phyloP scores from a whole-genome alignment of 2,113 vertebrate species.

The Sebastes schlegelii region DNA sequence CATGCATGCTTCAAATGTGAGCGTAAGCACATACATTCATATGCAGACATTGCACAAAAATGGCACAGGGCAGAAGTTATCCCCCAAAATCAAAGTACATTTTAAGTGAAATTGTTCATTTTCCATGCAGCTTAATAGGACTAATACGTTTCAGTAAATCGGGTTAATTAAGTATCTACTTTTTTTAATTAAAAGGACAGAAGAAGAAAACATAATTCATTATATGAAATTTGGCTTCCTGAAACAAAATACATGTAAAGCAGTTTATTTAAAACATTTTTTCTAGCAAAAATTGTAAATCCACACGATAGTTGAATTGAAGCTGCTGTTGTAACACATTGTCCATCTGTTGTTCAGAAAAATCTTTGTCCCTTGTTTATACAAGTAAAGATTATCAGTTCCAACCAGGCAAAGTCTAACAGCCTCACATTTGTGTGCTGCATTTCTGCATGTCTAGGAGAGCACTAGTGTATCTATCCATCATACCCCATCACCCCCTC shows the following conservation, averaged over 20 bases:
- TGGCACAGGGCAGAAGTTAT: slow-evolving; percentile 2
- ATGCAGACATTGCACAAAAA: slow-evolving; percentile 5
- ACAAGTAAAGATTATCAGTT: slow-evolving; percentile 4
- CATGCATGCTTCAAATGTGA: not conserved
- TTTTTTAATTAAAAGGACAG: not conserved
- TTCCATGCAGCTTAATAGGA: slow-evolving; percentile 4
- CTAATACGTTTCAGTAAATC: not conserved
- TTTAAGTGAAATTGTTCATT: slow-evolving; percentile 35
- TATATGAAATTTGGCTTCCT: not conserved
- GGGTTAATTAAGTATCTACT: not conserved
- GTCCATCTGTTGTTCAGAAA: slow-evolving; percentile 23
- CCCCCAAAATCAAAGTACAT: not conserved
- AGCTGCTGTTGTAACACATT: slow-evolving; percentile 3
- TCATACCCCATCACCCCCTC: not conserved
- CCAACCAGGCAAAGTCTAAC: not conserved
- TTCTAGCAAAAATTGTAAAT: not conserved
- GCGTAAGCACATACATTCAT: slow-evolving; percentile 9
- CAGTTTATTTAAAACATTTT: not conserved
- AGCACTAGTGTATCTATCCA: slow-evolving; percentile 5
- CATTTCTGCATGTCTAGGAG: slow-evolving; percentile 10
- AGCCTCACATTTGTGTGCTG: slow-evolving; percentile 9
- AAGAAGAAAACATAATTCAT: not conserved
- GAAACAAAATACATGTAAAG: not conserved
- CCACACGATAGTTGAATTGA: not conserved
- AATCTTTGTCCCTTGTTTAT: not conserved